These are phyloP conservation scores for Periophthalmus magnuspinnatus DNA, from an alignment of 2,797 vertebrate genomes.

Conservation along the genomic window DNA sequence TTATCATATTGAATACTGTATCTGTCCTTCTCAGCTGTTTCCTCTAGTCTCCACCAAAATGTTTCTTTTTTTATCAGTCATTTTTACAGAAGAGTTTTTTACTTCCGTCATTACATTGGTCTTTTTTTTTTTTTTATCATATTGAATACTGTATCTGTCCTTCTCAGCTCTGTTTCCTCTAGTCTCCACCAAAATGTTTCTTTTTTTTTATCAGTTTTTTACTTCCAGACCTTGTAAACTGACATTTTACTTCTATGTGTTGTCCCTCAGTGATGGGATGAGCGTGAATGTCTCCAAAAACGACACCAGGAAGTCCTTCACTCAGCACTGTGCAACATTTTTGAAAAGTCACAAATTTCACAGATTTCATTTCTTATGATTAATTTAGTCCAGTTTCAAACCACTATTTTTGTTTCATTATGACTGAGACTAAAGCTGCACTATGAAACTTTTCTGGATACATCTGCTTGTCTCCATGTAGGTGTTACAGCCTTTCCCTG, in stretches of 20 bases:
- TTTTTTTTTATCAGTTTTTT: too few species aligned
- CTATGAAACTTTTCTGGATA: too few species aligned
- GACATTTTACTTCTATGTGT: neutral
- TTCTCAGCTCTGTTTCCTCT: neutral
- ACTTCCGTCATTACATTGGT: too few species aligned
- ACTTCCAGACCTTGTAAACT: neutral
- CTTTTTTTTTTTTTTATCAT: too few species aligned
- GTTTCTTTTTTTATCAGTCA: neutral
- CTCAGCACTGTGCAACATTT: neutral
- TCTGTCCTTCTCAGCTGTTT: neutral
- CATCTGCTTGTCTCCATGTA: too few species aligned
- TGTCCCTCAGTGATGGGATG: neutral
- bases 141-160: neutral
- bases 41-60: neutral
- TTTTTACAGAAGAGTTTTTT: neutral
- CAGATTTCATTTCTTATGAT: too few species aligned
- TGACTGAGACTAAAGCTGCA: too few species aligned
- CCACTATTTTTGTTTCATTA: too few species aligned
- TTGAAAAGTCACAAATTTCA: too few species aligned
- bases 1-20: neutral
- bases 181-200: neutral
- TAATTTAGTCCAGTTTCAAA: too few species aligned
- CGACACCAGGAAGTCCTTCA: neutral
- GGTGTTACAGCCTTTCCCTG: too few species aligned
- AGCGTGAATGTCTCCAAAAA: neutral